phyloP scores from a whole-genome alignment of 2,113 vertebrate genomes.

The Paracanthobrama guichenoti region DNA sequence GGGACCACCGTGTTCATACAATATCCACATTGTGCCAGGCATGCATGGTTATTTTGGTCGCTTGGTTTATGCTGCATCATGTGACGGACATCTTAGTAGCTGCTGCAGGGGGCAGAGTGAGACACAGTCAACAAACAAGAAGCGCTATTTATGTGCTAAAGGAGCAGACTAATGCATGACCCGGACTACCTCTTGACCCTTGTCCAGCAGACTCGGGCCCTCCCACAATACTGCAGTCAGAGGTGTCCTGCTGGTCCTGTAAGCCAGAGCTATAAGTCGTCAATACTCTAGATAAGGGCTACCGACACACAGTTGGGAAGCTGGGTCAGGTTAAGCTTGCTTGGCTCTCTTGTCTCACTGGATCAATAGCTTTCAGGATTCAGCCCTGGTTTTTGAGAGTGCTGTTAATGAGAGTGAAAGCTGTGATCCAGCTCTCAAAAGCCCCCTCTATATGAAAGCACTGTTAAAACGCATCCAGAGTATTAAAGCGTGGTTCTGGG shows the following conservation, averaged over 20 bases:
- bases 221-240: not conserved
- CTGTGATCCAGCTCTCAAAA: constrained; percentile 7
- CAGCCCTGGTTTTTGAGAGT: constrained; percentile 8
- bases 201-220: not conserved
- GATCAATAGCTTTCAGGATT: constrained; percentile 40
- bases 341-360: constrained; percentile 5
- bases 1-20: constrained; percentile 26
- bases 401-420: constrained; percentile 39
- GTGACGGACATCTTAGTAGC: constrained; percentile 23
- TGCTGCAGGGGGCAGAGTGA: constrained; percentile 23
- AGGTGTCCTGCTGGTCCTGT: not conserved
- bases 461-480: constrained; percentile 13
- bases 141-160: not conserved
- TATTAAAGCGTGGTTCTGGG: not conserved
- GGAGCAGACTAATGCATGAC: not conserved
- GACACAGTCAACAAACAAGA: constrained; percentile 3
- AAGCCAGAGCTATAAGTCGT: not conserved
- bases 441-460: not conserved
- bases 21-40: constrained; percentile 29
- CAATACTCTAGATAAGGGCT: constrained; percentile 20
- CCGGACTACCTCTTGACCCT: constrained; percentile 4
- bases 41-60: constrained; percentile 26
- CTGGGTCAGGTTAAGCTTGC: constrained; percentile 29
- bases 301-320: constrained; percentile 6
- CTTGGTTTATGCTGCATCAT: constrained; percentile 11